phyloP scores from a whole-genome alignment of 2,888 invertebrate genomes.

The Autographa gamma region DNA sequence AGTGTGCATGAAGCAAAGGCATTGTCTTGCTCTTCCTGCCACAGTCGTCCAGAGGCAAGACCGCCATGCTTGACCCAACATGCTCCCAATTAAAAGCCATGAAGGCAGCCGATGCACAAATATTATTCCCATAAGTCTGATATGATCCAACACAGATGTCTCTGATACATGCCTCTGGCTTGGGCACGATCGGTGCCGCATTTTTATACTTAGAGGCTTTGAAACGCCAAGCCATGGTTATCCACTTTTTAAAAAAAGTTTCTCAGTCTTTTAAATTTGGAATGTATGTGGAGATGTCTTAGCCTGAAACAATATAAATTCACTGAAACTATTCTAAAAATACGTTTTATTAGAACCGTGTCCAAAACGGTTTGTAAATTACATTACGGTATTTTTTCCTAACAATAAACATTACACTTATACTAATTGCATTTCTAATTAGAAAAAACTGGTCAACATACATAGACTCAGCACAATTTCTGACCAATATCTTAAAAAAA shows the following conservation, averaged over 20 bases:
- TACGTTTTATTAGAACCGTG: slow-evolving; percentile 12
- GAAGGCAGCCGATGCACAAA: slow-evolving; percentile 96
- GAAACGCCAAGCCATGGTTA: slow-evolving; percentile 96
- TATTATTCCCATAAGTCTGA: slow-evolving; percentile 98
- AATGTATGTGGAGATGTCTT: slow-evolving; percentile 72
- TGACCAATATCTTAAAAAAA: slow-evolving; percentile 16
- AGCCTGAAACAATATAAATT: slow-evolving; percentile 67
- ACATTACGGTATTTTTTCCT: slow-evolving; percentile 52
- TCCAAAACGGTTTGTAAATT: slow-evolving; percentile 26
- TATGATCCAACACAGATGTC: slow-evolving; percentile 97
- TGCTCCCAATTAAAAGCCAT: slow-evolving; percentile 99
- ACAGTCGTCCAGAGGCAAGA: slow-evolving; percentile 95
- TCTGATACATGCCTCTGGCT: slow-evolving; percentile 96
- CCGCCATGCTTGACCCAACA: slow-evolving; percentile 96
- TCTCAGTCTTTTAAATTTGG: slow-evolving; percentile 85
- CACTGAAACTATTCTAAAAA: slow-evolving; percentile 5
- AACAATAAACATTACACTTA: slow-evolving; percentile 55
- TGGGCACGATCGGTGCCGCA: slow-evolving; percentile 98
- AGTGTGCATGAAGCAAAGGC: slow-evolving; percentile 95
- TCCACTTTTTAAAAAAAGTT: slow-evolving; percentile 74
- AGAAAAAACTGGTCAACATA: slow-evolving; percentile 53
- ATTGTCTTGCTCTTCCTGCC: slow-evolving; percentile 96
- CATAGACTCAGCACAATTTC: slow-evolving; percentile 34
- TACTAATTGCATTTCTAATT: slow-evolving; percentile 60
- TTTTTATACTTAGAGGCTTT: slow-evolving; percentile 99